Percentiles rank a stretch among this genome's conserved stretches.
phyloP scores from a whole-genome alignment of 2,888 invertebrate genomes.

The Branchellion lobata region DNA sequence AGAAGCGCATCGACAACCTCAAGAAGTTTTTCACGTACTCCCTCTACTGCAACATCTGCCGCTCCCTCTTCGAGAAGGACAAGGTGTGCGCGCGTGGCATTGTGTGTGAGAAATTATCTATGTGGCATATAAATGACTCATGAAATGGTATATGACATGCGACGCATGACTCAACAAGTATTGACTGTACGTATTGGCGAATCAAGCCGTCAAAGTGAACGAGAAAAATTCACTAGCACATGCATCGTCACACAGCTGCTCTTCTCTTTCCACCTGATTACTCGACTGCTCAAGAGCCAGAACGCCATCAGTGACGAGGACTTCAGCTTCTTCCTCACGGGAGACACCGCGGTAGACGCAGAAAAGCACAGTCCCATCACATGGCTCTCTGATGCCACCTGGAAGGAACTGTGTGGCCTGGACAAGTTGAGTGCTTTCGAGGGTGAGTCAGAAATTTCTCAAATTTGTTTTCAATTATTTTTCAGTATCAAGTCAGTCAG shows the following conservation, averaged over 20 bases:
- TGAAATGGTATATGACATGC: no score
- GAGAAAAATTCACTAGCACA: no score
- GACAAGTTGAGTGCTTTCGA: slow-evolving; percentile 55
- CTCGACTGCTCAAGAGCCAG: slow-evolving; percentile 62
- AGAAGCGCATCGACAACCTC: slow-evolving; percentile 58
- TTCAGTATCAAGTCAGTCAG: no score
- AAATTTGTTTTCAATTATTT: no score
- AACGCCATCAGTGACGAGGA: slow-evolving; percentile 66
- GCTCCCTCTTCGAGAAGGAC: slow-evolving; percentile 65
- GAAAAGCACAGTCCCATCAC: slow-evolving; percentile 74
- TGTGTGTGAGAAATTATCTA: no score
- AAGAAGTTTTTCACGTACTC: slow-evolving; percentile 63
- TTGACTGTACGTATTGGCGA: no score
- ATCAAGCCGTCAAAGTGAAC: no score
- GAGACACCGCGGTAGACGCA: slow-evolving; percentile 79
- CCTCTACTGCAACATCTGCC: slow-evolving; percentile 63
- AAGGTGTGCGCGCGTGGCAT: slow-evolving; percentile 61
- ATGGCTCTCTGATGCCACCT: slow-evolving; percentile 77
- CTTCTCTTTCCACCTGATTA: slow-evolving; percentile 63
- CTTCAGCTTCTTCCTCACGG: slow-evolving; percentile 84
- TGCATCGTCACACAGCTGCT: slow-evolving; percentile 59
- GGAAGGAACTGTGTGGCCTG: slow-evolving; percentile 66
- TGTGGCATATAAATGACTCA: no score
- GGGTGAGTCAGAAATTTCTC: background rate
- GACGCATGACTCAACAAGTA: no score